Base-by-base conservation (phyloP, 2,797 vertebrate species). In the Manis pentadactyla region DNA sequence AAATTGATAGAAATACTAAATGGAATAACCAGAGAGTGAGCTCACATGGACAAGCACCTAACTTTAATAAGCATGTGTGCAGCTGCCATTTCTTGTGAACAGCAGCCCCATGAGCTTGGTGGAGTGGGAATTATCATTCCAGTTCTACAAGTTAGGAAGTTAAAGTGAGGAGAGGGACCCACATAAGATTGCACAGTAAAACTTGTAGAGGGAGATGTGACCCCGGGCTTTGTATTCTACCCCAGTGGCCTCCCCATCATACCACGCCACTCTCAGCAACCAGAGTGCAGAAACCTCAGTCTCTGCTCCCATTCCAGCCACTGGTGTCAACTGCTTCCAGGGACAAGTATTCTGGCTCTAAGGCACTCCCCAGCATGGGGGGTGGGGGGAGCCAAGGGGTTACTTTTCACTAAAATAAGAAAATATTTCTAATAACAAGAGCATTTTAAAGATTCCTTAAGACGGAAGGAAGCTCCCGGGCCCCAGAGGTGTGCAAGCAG, bases 401-500 rank as follows among this genome's bases (percentile, higher is more conserved):
- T 34, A 42, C 57, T 87, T 49, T 31, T 61, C 74, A 89, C 46
- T 34, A 84, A 87, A 63, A 91, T 34, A 51, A 87, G 61, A 37
- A 23, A 49, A 92, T 49, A 73, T 37, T 85, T 17, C 17, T 27
- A 15, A 63, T 4, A 89, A 42, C 0, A 73, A 19, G n/a, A 84
- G 39, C 71, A 61, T 57, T 90, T 64, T 49, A 90, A 68, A 82
- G 92, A 79, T n/a, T 92, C 49, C 71, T 87, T 91, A 10, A 53
- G 51, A 81, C 81, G 64, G 31, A 74, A 79, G 61, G 18, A 39
- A 19, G 23, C 18, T 59, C 18, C 15, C 37, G 39, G 64, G 23
- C 37, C 64, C 23, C 42, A 74, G 74, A 66, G n/a, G 55, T 31
- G 27, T 9, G 3, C 11, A 17, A 78, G 61, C 68, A 71, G 63